Percentiles rank a stretch among this genome's conserved stretches.
Evolutionary conservation across 1,140 invertebrate genomes (phyloP).

Genomic region (Megathymus violae): DNA sequence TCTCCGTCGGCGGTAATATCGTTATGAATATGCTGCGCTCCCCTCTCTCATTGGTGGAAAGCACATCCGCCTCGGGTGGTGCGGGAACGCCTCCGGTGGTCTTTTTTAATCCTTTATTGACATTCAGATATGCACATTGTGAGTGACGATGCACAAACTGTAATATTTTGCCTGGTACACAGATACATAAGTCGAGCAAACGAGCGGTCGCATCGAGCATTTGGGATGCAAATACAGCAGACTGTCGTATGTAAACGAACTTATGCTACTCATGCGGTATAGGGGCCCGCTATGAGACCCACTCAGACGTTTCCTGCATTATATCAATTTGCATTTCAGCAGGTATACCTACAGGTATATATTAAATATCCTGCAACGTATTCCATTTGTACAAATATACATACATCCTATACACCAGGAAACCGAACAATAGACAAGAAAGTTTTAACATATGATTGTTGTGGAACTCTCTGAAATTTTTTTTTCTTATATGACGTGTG

Average conservation of each 20-base stretch:
- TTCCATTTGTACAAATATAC: no score
- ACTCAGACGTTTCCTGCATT: constrained; percentile 83
- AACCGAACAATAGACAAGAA: no score
- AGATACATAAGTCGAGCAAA: constrained; percentile 75
- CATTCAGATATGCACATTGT: constrained; percentile 82
- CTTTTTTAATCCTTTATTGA: constrained; percentile 81
- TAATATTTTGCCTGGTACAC: constrained; percentile 78
- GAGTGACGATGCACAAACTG: constrained; percentile 78
- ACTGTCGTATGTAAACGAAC: constrained; percentile 82
- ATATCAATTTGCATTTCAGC: constrained; percentile 83
- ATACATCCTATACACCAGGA: no score
- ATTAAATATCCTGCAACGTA: no score
- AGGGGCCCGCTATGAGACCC: constrained; percentile 77
- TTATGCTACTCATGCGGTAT: constrained; percentile 79
- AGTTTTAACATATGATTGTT: no score
- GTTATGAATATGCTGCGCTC: constrained; percentile 81
- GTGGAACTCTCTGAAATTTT: no score
- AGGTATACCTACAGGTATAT: constrained; percentile 51
- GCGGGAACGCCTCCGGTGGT: constrained; percentile 78
- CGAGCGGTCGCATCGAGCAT: constrained; percentile 72
- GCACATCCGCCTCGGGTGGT: constrained; percentile 72
- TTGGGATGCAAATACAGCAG: constrained; percentile 81
- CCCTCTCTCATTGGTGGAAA: constrained; percentile 76
- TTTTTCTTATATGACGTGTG: no score
- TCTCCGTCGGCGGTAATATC: constrained; percentile 80